phyloP scores from a whole-genome alignment of 1,140 invertebrate species.

The Diachasma alloeum region DNA sequence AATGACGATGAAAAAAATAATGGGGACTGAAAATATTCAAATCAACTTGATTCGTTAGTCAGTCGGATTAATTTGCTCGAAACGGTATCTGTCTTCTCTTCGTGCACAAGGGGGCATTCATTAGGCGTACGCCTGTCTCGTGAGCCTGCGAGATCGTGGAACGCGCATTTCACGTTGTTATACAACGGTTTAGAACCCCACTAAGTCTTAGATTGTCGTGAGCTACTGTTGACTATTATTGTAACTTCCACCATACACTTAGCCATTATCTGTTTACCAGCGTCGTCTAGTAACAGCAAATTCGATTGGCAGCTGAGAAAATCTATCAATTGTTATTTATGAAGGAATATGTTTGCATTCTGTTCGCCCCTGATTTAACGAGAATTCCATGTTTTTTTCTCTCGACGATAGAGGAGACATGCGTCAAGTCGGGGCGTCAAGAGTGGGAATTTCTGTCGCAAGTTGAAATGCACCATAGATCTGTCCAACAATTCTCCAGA shows the following conservation, averaged over 20 bases:
- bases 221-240: slow-evolving; percentile 7
- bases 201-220: neutral
- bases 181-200: slow-evolving; percentile 5
- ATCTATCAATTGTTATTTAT: slow-evolving; percentile 1
- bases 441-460: neutral
- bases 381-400: neutral
- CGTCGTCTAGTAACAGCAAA: neutral
- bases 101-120: slow-evolving; percentile 29
- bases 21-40: slow-evolving; percentile 30
- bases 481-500: neutral
- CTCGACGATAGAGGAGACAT: neutral
- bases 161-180: slow-evolving; percentile 17
- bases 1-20: neutral
- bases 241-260: neutral
- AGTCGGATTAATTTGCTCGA: slow-evolving; percentile 42
- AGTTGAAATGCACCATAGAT: neutral
- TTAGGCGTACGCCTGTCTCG: slow-evolving; percentile 24
- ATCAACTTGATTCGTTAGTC: slow-evolving; percentile 44
- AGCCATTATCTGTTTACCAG: neutral
- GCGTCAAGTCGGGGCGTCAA: neutral
- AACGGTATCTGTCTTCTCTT: slow-evolving; percentile 18
- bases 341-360: neutral
- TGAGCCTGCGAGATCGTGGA: neutral
- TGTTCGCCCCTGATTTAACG: neutral
- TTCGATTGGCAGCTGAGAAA: slow-evolving; percentile 2